phyloP scores from a whole-genome alignment of 2,888 invertebrate genomes.

The Parnassius glacialis region DNA sequence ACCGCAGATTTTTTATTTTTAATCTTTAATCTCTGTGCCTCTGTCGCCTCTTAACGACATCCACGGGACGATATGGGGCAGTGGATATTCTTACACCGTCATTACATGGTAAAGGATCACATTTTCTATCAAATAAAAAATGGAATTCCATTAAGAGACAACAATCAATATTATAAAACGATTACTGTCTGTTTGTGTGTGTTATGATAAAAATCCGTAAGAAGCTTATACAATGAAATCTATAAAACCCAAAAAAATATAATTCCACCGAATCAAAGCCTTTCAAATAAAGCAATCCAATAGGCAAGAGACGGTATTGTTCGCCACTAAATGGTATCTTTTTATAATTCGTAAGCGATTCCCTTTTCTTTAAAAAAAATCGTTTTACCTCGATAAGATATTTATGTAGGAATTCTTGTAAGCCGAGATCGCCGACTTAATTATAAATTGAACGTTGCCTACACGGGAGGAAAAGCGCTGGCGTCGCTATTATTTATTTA shows the following conservation, averaged over 20 bases:
- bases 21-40: no score
- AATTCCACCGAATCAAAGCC: background rate
- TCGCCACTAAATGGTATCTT: background rate
- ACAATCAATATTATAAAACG: no score
- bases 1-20: no score
- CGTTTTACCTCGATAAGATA: background rate
- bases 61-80: no score
- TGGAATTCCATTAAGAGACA: no score
- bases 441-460: conserved; percentile 4
- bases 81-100: no score
- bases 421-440: conserved; percentile 1
- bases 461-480: background rate
- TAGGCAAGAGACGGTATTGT: background rate
- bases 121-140: no score
- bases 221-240: background rate
- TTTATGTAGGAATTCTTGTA: conserved; percentile 7
- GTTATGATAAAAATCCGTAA: no score
- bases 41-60: no score
- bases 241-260: background rate
- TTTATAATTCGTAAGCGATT: background rate
- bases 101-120: no score
- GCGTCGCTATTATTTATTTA: no score
- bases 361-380: background rate
- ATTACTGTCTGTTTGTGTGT: no score
- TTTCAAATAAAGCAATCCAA: background rate